Conservation (phyloP, 2,797 vertebrate species). For the Acrocephalus scirpaceus region DNA sequence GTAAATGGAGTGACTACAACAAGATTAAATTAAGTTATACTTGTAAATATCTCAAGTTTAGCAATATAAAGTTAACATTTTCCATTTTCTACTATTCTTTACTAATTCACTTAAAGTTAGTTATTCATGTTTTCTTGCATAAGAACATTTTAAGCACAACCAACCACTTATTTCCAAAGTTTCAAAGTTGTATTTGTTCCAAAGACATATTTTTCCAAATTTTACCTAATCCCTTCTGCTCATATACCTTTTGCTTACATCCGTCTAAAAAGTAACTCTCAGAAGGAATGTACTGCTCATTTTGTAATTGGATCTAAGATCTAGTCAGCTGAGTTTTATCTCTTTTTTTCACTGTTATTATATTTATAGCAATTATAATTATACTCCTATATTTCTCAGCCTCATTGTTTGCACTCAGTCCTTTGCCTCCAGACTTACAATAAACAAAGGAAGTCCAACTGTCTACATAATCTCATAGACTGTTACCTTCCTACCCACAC, state of each 20-base stretch:
- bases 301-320: neutral
- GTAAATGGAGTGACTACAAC: neutral
- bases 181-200: no score
- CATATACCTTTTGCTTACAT: neutral
- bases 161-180: neutral
- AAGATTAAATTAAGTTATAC: neutral
- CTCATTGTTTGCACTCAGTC: neutral
- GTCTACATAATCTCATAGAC: neutral
- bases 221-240: neutral
- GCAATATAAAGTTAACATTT: neutral
- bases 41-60: neutral
- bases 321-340: neutral
- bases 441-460: neutral
- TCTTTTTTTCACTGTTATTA: neutral
- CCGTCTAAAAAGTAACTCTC: neutral
- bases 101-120: neutral
- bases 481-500: neutral
- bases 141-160: neutral
- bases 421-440: neutral
- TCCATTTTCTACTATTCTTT: neutral
- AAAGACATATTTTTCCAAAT: neutral
- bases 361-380: neutral
- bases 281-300: neutral
- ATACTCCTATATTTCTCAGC: neutral
- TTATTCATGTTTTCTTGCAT: neutral